A percentile compares a stretch with the other conserved stretches of the same genome.
These are phyloP conservation scores for Toxotes chatareus DNA, from an alignment of 2,113 vertebrate genomes.

Conservation along the genomic window DNA sequence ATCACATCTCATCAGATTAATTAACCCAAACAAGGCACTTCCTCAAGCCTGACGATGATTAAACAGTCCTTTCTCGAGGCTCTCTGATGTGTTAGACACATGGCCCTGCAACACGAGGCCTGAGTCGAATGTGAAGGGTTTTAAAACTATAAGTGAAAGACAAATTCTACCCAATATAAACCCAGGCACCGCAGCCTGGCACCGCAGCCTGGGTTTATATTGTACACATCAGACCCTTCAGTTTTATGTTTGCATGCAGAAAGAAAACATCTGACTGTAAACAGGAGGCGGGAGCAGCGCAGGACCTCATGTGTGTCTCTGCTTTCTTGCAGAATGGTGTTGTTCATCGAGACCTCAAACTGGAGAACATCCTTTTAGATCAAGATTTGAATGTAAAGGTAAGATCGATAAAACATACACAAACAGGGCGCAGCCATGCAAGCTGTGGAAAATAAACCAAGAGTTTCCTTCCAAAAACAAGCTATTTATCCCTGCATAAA, in stretches of 20 bases:
- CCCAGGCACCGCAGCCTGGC: neutral
- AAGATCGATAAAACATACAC: neutral
- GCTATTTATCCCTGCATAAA: neutral
- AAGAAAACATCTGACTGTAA: conserved; percentile 3
- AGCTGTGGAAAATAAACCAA: neutral
- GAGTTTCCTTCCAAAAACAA: neutral
- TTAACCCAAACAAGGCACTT: conserved; percentile 48
- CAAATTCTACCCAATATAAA: neutral
- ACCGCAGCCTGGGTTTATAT: conserved; percentile 9
- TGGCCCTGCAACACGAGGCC: neutral
- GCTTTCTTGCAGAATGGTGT: conserved; percentile 81
- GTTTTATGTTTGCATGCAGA: conserved; percentile 1
- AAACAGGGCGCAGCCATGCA: neutral
- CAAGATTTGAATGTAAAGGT: conserved; percentile 86
- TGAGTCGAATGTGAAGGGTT: conserved; percentile 23
- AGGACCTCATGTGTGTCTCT: conserved; percentile 34
- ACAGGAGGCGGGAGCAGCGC: neutral
- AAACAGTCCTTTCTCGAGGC: conserved; percentile 27
- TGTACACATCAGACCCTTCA: conserved; percentile 5
- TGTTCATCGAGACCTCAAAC: conserved; percentile 87
- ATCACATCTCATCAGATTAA: conserved; percentile 49
- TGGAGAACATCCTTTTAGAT: conserved; percentile 88
- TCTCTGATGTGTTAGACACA: neutral
- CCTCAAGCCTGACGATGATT: conserved; percentile 21
- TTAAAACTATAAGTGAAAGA: conserved; percentile 17